A percentile compares a stretch with the other conserved stretches of the same genome.
Conservation (phyloP, 2,888 invertebrate genomes). For the Chelonus formosanus region DNA sequence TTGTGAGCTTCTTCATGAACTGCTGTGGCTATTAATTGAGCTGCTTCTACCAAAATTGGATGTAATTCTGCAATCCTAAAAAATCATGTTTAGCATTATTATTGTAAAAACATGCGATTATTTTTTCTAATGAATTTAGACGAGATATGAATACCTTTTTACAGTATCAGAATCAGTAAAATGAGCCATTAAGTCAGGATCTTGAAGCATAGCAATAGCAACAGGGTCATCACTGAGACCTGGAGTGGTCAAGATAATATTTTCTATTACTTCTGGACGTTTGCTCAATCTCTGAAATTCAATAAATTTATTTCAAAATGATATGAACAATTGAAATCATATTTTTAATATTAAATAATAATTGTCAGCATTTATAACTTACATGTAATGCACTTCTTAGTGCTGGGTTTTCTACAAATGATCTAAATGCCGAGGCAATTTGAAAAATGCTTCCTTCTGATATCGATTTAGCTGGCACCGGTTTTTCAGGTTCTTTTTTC, state of each 20-base stretch:
- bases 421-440: conserved; percentile 71
- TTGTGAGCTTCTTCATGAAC: conserved; percentile 65
- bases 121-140: neutral
- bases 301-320: neutral
- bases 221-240: conserved; percentile 76
- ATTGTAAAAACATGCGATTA: conserved; percentile 8
- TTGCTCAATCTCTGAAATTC: conserved; percentile 55
- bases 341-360: conserved; percentile 19
- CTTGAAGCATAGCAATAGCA: conserved; percentile 78
- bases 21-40: conserved; percentile 73
- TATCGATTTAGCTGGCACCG: conserved; percentile 65
- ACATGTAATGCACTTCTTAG: conserved; percentile 76
- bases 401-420: conserved; percentile 70
- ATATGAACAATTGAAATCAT: neutral
- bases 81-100: conserved; percentile 1
- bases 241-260: conserved; percentile 76
- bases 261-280: conserved; percentile 70
- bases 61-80: conserved; percentile 73
- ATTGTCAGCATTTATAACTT: conserved; percentile 41
- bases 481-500: conserved; percentile 58
- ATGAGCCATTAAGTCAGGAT: conserved; percentile 78
- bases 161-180: conserved; percentile 75
- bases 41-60: conserved; percentile 76
- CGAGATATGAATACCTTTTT: conserved; percentile 61
- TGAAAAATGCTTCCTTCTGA: conserved; percentile 72